Evolutionary conservation across 2,888 invertebrate genomes (phyloP), one percentile per base, ranked within the genome.

Genomic region (Drosophila basisetae): DNA sequence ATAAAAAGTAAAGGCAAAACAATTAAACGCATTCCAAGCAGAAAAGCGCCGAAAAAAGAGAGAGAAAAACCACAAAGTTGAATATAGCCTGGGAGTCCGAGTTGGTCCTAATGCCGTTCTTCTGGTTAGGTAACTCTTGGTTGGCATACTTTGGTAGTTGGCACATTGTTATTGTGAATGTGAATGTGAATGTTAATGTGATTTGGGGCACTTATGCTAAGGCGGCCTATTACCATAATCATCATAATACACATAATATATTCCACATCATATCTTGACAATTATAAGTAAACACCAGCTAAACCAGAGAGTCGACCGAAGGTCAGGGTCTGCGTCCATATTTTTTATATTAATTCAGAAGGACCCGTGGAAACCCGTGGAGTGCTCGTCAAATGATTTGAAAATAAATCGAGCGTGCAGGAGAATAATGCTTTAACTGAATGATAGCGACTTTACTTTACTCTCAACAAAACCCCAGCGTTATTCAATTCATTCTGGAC

Each of bases 191-290:
- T 43, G 47, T 22, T 37, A 63, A 35, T 22, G 28, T 31, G 47
- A 71, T 61, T 53, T 60, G 35, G 28, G 30, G 47, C 56, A 61
- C 43, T 68, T 68, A 63, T 62, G 65, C 61, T 47, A n/a, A 10
- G 54, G 31, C 64, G 30, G 16, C 64, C 43, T 63, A 74, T 78
- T 78, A 78, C 39, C 74, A 78, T 78, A 78, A 78, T 78, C 74
- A 49, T 65, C 68, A 74, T 62, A 16, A 4, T 16, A 1, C 16
- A 47, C 25, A 47, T 9, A 25, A 47, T 49, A 60, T 55, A 41
- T 63, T 28, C 52, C n/a, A 52, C 30, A 52, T 60, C 62, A 13
- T 31, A 66, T 73, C 68, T 53, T 28, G 56, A 64, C 68, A 75
- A 55, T 41, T 30, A 66, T 68, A 43, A 41, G 47, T 43, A 61